Evolutionary conservation across 1,140 invertebrate genomes (phyloP), one percentile per base, ranked within the genome.

Genomic region (Apis dorsata): DNA sequence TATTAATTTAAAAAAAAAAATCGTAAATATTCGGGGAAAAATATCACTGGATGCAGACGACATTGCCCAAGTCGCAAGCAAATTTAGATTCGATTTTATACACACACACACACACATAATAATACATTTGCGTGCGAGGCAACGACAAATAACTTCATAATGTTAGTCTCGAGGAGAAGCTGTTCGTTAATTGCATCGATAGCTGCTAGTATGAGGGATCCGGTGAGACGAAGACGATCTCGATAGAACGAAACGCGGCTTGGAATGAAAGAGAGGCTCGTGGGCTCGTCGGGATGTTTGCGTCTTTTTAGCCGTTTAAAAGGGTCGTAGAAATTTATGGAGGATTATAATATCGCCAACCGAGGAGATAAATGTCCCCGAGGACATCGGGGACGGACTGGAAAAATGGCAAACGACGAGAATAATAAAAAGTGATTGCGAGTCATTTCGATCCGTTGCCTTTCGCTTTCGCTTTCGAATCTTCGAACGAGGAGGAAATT

Each of bases 311-410:
- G 79, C 51, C 55, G 66, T 83, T 79, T 73, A 69, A 80, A 44
- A 70, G 76, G 81, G 72, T 79, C 66, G 68, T 15, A 68, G 53
- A 72, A 68, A 84, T 80, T 80, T 80, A 84, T 84, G 69, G 17
- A 51, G 70, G 77, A 73, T 84, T 80, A 80, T 68, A 68, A 60
- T 71, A 83, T 63, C 51, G 44, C 66, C 24, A 57, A 24, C 9
- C 57, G 15, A 11, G 34, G 28, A 57, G 77, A 73, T 80, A 79
- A 79, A 84, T 68, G 82, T 51, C 5, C 15, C 59, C 21, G 57
- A 24, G 49, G 28, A 44, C 28, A 9, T 57, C 34, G 11, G 28
- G 53, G 44, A 69, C 51, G 60, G 28, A 44, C 10, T 69, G 24
- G 69, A 79, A 69, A 79, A 73, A 79, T 59, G n/a, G 55, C 13